phyloP scores from a whole-genome alignment of 2,888 invertebrate species.

The Pristionchus arcanus region DNA sequence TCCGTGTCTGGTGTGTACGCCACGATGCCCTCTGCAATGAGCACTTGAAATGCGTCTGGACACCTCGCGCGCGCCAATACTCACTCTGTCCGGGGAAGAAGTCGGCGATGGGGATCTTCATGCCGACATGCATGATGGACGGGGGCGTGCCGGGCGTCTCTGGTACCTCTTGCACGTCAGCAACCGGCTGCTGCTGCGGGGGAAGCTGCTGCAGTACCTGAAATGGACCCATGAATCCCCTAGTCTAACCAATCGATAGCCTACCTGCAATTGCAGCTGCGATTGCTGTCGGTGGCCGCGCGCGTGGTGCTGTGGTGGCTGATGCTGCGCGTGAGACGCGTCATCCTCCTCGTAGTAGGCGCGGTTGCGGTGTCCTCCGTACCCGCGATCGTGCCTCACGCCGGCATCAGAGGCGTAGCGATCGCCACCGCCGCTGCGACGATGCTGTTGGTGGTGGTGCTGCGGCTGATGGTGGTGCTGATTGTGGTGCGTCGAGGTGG shows the following conservation, averaged over 20 bases:
- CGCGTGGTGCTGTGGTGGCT: background rate
- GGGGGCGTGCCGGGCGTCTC: constrained; percentile 43
- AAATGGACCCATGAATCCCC: background rate
- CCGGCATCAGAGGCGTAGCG: background rate
- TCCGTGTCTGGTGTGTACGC: constrained; percentile 54
- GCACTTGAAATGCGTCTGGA: background rate
- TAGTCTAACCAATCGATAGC: background rate
- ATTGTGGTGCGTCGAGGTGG: background rate
- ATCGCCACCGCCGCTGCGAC: background rate
- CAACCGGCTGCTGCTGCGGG: background rate
- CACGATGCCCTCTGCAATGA: constrained; percentile 23
- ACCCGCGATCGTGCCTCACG: background rate
- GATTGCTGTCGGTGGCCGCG: background rate
- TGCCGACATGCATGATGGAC: constrained; percentile 42
- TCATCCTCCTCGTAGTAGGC: constrained; percentile 29
- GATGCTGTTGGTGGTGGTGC: background rate
- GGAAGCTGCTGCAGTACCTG: constrained; percentile 10
- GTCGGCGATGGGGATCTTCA: constrained; percentile 50
- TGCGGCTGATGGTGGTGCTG: background rate
- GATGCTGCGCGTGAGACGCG: constrained; percentile 11
- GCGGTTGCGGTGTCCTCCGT: constrained; percentile 15
- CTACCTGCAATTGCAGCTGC: background rate
- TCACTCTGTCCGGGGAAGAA: constrained; percentile 54
- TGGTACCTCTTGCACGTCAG: background rate
- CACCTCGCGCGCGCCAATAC: background rate